A percentile compares a stretch with the other conserved stretches of the same genome.
Conservation (phyloP, 2,888 invertebrate species). For the Drosophila melanosoma region DNA sequence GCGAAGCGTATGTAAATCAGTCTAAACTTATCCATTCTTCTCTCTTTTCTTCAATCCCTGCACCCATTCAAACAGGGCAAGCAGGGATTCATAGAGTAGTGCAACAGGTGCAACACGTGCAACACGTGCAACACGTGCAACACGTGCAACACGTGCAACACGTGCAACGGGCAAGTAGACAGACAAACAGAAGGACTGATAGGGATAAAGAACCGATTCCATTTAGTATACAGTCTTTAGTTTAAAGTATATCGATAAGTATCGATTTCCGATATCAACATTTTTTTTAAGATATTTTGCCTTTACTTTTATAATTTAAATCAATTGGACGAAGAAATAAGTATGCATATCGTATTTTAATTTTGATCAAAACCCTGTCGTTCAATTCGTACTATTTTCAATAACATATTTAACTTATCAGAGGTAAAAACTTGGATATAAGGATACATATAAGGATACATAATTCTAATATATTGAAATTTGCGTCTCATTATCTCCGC, state of each 20-base stretch:
- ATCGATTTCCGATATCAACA: background rate
- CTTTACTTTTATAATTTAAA: background rate
- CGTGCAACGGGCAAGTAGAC: too few relatives aligned
- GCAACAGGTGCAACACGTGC: background rate
- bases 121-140: background rate
- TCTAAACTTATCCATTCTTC: background rate
- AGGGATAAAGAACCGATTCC: background rate
- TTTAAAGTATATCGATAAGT: background rate
- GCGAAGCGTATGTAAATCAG: constrained; percentile 67
- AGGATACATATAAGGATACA: background rate
- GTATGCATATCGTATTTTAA: background rate
- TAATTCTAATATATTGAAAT: too few relatives aligned
- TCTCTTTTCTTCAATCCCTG: background rate
- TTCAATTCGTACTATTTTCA: background rate
- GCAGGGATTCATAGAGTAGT: background rate
- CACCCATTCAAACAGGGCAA: background rate
- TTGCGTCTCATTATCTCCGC: background rate
- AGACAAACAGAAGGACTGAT: background rate
- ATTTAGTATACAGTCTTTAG: background rate
- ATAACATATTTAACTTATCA: background rate
- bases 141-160: background rate
- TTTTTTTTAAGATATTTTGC: background rate
- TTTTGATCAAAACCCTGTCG: background rate
- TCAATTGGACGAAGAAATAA: background rate
- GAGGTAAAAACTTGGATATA: background rate